These are phyloP conservation scores for Allacma fusca DNA, from an alignment of 2,888 invertebrate genomes.

Conservation along the genomic window DNA sequence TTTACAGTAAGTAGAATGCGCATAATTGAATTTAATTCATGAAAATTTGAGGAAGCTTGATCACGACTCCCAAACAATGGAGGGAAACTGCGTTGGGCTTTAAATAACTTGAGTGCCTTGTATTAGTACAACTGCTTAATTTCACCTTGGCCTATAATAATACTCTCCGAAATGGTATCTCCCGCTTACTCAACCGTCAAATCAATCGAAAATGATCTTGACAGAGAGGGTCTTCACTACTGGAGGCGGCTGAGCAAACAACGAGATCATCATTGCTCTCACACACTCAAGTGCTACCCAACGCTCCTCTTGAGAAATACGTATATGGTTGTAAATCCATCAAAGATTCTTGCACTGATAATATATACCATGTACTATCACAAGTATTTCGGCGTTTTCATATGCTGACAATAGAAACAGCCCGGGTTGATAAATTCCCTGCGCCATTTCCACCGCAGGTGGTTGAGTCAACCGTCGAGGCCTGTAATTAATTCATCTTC, in stretches of 20 bases:
- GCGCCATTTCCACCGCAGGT: too few relatives aligned
- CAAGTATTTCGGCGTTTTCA: too few relatives aligned
- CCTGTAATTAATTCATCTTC: too few relatives aligned
- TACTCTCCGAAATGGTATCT: conserved; percentile 21
- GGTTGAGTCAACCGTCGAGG: too few relatives aligned
- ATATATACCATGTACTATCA: too few relatives aligned
- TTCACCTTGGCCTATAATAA: background rate
- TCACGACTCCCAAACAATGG: too few relatives aligned
- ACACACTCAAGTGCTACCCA: background rate
- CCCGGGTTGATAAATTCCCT: too few relatives aligned
- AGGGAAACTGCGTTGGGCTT: background rate
- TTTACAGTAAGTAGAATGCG: background rate
- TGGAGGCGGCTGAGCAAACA: conserved; percentile 32
- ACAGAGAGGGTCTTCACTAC: conserved; percentile 7
- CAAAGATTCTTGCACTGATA: too few relatives aligned
- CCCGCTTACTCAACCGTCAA: conserved; percentile 29
- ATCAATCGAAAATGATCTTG: conserved; percentile 32
- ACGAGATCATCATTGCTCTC: conserved; percentile 14
- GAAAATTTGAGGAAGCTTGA: background rate
- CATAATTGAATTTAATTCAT: background rate
- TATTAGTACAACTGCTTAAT: background rate
- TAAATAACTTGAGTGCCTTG: background rate
- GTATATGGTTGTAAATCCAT: background rate
- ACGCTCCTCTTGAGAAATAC: background rate
- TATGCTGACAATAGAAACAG: too few relatives aligned